Evolutionary conservation across 1,140 invertebrate genomes (phyloP).

Genomic region (Brachionus rubens): DNA sequence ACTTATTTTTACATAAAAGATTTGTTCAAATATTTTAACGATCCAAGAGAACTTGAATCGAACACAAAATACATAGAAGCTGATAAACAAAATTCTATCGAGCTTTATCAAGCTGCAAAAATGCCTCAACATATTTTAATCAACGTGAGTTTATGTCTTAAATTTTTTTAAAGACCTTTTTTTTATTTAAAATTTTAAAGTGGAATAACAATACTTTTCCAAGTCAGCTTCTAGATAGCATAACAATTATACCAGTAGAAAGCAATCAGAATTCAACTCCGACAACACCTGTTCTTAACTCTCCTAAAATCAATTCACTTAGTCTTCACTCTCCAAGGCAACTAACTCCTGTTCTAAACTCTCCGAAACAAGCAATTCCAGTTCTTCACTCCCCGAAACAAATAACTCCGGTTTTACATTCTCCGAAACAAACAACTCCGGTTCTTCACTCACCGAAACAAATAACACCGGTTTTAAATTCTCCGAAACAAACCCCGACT

Average conservation of each 20-base stretch:
- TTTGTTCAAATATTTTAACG: slow-evolving; percentile 20
- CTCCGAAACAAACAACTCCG: too few relatives aligned
- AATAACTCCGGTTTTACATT: too few relatives aligned
- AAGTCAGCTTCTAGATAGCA: background rate
- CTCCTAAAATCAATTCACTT: too few relatives aligned
- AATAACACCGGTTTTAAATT: too few relatives aligned
- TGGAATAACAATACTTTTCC: background rate
- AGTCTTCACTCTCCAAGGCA: too few relatives aligned
- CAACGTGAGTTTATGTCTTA: background rate
- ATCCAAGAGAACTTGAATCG: background rate
- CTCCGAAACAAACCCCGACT: too few relatives aligned
- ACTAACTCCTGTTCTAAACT: too few relatives aligned
- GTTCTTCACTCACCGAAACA: too few relatives aligned
- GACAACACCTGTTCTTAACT: too few relatives aligned
- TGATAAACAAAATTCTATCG: background rate
- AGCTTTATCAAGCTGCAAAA: background rate
- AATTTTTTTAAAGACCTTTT: background rate
- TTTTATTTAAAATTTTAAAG: background rate
- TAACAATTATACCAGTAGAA: background rate
- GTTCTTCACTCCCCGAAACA: too few relatives aligned
- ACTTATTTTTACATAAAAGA: background rate
- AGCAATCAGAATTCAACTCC: too few relatives aligned
- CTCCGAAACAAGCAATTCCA: too few relatives aligned
- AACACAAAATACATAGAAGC: background rate
- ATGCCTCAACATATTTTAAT: background rate